Evolutionary conservation across 2,797 vertebrate species (phyloP), one percentile per base, ranked within the genome.

Genomic region (Agapornis canus): DNA sequence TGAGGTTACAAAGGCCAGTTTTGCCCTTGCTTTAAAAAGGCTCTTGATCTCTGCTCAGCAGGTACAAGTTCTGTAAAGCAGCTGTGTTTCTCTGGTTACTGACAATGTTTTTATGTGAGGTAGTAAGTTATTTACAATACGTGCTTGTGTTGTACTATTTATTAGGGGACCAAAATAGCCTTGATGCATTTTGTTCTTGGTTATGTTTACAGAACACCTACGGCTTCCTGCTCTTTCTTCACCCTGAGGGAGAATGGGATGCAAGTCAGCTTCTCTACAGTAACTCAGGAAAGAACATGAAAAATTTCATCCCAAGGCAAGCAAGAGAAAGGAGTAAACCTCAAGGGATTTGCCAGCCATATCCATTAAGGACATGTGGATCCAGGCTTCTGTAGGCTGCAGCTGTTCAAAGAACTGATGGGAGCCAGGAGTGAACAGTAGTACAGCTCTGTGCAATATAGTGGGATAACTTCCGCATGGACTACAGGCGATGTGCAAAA

Each of bases 201-300:
- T 79, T 72, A n/a, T 83, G 56, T 88, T 96, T 94, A 95, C 59
- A 91, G 82, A 88, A 90, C 70, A 91, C 77, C 77, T 86, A 59
- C 79, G 91, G 89, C 61, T 95, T 92, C 87, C 76, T 78, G 69
- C 79, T 82, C 23, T 49, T 51, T 59, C 49, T 83, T 65, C 26
- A 69, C 84, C 66, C 66, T 88, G 29, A 17, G 61, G 57, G 35
- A 85, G 35, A 81, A 64, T 23, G 9, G 25, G 47, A 86, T 42
- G 21, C 26, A 71, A 70, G 48, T 43, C 60, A 63, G 57, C 31
- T 52, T 65, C 63, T 71, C 76, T 70, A 11, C 12, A 75, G 31
- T 56, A 70, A 68, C 32, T 71, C 42, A 31, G 65, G 29, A 70
- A 66, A 79, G 51, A 89, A 20, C 40, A 78, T 35, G 1, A 35